Percentiles rank a stretch among this genome's conserved stretches.
Evolutionary conservation across 2,113 vertebrate species (phyloP).

Genomic region (Haplochromis vanheusdeni): DNA sequence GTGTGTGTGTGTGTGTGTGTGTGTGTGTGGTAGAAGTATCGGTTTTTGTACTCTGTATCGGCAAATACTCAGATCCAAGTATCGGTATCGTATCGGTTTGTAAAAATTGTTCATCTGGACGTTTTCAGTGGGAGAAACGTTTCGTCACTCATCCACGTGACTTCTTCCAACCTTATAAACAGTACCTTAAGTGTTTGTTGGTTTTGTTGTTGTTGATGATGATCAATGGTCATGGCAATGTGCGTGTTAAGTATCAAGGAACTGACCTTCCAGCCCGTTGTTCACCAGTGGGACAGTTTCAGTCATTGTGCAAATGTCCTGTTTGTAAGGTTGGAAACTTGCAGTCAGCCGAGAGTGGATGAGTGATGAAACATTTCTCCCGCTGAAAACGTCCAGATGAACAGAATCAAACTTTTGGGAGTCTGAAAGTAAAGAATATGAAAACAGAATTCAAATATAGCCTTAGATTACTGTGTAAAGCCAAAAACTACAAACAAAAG

Average conservation of each 20-base stretch:
- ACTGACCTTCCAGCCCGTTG: background rate
- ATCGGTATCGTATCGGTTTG: too few species aligned
- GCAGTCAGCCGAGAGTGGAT: background rate
- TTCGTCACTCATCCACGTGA: background rate
- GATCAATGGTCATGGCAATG: background rate
- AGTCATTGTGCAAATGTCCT: background rate
- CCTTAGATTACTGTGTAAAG: background rate
- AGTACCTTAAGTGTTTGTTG: background rate
- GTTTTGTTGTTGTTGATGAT: background rate
- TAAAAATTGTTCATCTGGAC: background rate
- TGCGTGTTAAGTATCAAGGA: background rate
- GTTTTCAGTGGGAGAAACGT: background rate
- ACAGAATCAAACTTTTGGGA: background rate
- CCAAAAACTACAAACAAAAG: background rate
- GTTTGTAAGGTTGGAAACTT: background rate
- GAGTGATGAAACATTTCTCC: background rate
- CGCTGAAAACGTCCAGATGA: background rate
- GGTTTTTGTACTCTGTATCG: too few species aligned
- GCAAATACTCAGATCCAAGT: too few species aligned
- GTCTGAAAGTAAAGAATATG: background rate
- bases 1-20: too few species aligned
- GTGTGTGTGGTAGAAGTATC: too few species aligned
- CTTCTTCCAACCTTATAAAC: background rate
- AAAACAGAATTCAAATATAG: background rate
- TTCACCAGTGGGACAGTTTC: background rate